phyloP scores from a whole-genome alignment of 53 echinoderm and acorn worm species.

The Actinopyga echinites region DNA sequence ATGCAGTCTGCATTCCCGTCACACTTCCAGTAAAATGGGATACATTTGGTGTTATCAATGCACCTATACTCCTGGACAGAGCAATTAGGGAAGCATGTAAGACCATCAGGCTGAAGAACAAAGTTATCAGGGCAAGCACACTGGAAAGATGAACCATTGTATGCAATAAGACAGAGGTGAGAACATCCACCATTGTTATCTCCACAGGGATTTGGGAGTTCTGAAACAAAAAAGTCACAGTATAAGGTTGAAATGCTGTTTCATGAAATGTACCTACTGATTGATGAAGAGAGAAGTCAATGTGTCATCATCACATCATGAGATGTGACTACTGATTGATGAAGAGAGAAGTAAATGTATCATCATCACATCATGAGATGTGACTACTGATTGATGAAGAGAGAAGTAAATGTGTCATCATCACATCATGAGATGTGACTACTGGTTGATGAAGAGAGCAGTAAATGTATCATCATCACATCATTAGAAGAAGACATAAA shows the following conservation, averaged over 20 bases:
- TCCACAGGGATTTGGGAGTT: conserved; percentile 77
- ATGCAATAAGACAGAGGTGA: conserved; percentile 79
- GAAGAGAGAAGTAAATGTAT: no score
- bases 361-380: no score
- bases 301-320: no score
- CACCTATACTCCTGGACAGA: conserved; percentile 69
- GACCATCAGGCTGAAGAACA: conserved; percentile 37
- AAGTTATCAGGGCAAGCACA: conserved; percentile 93
- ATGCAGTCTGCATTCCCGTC: conserved; percentile 71
- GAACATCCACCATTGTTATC: conserved; percentile 78
- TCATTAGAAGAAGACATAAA: no score
- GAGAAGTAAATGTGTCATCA: no score
- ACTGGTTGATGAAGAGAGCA: no score
- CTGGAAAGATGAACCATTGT: conserved; percentile 50
- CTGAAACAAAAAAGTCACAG: conserved; percentile 36
- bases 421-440: no score
- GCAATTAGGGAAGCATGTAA: conserved; percentile 71
- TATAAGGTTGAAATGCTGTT: background rate
- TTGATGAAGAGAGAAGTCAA: no score
- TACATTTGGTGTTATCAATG: conserved; percentile 69
- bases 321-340: no score
- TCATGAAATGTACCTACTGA: background rate
- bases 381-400: no score
- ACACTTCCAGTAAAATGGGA: conserved; percentile 87
- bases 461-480: no score